Evolutionary conservation across 2,113 vertebrate species (phyloP).

Genomic region (Blennius ocellaris): DNA sequence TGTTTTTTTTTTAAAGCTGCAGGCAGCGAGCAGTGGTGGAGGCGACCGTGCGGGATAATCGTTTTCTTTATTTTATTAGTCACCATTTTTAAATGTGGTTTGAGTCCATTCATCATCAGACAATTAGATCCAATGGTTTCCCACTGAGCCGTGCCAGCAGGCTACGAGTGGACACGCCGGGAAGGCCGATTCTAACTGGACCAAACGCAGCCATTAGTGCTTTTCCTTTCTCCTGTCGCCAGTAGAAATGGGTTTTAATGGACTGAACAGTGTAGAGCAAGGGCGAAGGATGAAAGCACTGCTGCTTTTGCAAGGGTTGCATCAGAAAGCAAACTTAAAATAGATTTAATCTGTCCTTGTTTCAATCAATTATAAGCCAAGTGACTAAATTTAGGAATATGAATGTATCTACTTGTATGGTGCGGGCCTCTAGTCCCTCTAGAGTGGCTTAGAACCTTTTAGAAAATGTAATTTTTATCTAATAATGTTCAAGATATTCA

Average conservation of each 20-base stretch:
- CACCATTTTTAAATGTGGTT: slow-evolving; percentile 34
- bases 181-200: background rate
- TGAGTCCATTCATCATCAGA: background rate
- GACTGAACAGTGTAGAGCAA: slow-evolving; percentile 2
- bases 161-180: slow-evolving; percentile 19
- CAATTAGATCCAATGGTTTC: slow-evolving; percentile 30
- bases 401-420: too few relatives aligned
- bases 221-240: background rate
- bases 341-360: too few relatives aligned
- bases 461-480: too few relatives aligned
- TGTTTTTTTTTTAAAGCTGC: background rate
- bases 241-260: background rate
- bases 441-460: too few relatives aligned
- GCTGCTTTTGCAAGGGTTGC: background rate
- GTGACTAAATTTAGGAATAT: too few relatives aligned
- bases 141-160: slow-evolving; percentile 39
- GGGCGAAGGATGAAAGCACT: background rate
- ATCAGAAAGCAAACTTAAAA: slow-evolving; percentile 17
- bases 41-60: slow-evolving; percentile 33
- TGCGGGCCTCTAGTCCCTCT: too few relatives aligned
- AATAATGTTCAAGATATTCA: too few relatives aligned
- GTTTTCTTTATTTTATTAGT: slow-evolving; percentile 9
- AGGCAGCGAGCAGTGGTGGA: background rate
- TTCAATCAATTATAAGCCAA: too few relatives aligned
- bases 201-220: background rate